These are phyloP conservation scores for Stenotaenia linearis DNA, from an alignment of 2,888 invertebrate species.

Conservation along the genomic window DNA sequence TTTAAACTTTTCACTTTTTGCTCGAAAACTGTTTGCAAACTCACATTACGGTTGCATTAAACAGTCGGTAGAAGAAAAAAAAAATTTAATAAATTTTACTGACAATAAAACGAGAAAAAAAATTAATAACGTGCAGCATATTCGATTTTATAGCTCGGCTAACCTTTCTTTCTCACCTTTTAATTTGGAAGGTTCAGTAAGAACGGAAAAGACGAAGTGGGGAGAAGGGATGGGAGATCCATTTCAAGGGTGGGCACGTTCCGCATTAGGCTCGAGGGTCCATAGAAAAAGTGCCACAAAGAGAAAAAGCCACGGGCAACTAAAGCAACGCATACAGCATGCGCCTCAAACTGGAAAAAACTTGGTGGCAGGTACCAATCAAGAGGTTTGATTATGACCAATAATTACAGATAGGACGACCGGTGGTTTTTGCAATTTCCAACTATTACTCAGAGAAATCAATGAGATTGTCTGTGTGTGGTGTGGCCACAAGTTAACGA, in stretches of 20 bases:
- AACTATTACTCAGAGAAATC: constrained; percentile 2
- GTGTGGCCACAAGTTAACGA: not conserved
- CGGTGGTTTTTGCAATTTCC: not conserved
- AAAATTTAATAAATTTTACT: not conserved
- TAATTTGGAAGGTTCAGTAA: not conserved
- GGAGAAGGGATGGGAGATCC: not conserved
- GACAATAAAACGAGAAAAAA: not conserved
- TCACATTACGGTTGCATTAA: not conserved
- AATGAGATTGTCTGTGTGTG: constrained; percentile 12
- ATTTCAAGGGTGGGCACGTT: constrained; percentile 26
- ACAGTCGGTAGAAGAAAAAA: not conserved
- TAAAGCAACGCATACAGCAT: not conserved
- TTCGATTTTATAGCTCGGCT: not conserved
- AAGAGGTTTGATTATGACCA: constrained; percentile 12
- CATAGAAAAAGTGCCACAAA: not conserved
- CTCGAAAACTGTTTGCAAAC: not conserved
- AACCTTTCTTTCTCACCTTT: constrained; percentile 23
- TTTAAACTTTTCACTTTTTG: not conserved
- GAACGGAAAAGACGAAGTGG: not conserved
- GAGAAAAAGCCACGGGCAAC: not conserved
- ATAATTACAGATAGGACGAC: not conserved
- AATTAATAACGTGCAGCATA: not conserved
- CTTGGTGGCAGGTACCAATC: not conserved
- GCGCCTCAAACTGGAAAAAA: not conserved
- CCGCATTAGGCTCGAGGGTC: not conserved